Conservation (phyloP, 2,797 vertebrate genomes). For the Coreius guichenoti region DNA sequence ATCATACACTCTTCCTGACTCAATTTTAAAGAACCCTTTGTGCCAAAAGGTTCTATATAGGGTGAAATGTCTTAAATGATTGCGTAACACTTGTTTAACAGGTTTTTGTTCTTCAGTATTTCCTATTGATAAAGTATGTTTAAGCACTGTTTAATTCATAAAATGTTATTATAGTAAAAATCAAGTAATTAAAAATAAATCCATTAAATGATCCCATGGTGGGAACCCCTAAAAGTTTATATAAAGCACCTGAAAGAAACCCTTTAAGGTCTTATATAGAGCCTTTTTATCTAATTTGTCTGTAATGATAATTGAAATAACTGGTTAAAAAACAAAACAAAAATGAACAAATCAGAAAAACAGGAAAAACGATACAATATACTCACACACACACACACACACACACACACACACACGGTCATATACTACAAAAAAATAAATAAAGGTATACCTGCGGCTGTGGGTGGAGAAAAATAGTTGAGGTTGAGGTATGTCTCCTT, state of each 20-base stretch:
- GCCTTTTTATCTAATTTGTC: not conserved
- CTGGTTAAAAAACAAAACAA: too few species aligned
- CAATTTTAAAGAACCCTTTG: not conserved
- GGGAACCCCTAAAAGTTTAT: not conserved
- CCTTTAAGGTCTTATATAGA: not conserved
- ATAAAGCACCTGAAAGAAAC: not conserved
- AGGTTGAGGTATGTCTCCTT: not conserved
- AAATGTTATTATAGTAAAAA: not conserved
- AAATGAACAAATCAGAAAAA: too few species aligned
- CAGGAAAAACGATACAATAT: too few species aligned
- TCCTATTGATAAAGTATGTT: not conserved
- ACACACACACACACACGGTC: not conserved
- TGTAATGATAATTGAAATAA: not conserved
- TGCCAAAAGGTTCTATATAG: not conserved
- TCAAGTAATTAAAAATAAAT: not conserved
- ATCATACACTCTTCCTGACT: not conserved
- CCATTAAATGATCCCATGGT: not conserved
- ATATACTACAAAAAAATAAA: not conserved
- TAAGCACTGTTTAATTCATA: not conserved
- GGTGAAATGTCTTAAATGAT: not conserved
- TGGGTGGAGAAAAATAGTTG: not conserved
- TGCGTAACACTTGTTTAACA: not conserved
- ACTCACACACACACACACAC: too few species aligned
- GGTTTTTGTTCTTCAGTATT: not conserved
- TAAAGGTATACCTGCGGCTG: not conserved